Evolutionary conservation across 2,113 vertebrate genomes (phyloP), one percentile per base, ranked within the genome.

Genomic region (Saguinus midas): DNA sequence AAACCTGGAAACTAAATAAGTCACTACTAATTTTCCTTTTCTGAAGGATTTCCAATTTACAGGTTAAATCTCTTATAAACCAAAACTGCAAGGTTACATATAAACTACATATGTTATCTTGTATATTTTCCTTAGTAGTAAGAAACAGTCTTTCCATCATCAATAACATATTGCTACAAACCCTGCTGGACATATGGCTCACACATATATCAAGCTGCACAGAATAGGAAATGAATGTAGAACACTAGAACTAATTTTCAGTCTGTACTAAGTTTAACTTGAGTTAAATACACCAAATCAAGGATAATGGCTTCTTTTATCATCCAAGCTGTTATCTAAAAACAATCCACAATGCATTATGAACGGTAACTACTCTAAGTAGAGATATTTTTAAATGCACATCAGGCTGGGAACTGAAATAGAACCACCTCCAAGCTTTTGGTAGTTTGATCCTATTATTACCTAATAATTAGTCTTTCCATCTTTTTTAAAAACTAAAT

Each of bases 361-460:
- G 88, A 97, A 93, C 40, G 78, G 52, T 75, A 95, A 93, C 86
- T 97, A 95, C 86, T 94, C 94, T 96, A 94, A 95, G 88, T 14
- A 91, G 91, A 95, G 91, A 95, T 96, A 96, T 95, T 97, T 97
- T 97, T 88, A 97, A 97, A 95, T 73, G 80, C 55, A 87, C 29
- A 96, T 85, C 72, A 95, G 57, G 70, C 57, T 95, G 57, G 97
- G 94, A 97, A 97, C 84, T 96, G 72, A 98, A 97, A 97, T 92
- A 95, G 92, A 98, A 92, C 37, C 32, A 97, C 76, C 58, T 84
- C 90, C 58, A 95, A 97, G 96, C 55, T 91, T 96, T 88, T 66
- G 90, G n/a, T 93, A 97, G 96, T 90, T 66, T 96, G 92, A 95
- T 93, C 78, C 83, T 81, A 96, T 94, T 95, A 85, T 70, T 97